Evolutionary conservation across 2,888 invertebrate species (phyloP), one percentile per base, ranked within the genome.

Genomic region (Synergus japonicus): DNA sequence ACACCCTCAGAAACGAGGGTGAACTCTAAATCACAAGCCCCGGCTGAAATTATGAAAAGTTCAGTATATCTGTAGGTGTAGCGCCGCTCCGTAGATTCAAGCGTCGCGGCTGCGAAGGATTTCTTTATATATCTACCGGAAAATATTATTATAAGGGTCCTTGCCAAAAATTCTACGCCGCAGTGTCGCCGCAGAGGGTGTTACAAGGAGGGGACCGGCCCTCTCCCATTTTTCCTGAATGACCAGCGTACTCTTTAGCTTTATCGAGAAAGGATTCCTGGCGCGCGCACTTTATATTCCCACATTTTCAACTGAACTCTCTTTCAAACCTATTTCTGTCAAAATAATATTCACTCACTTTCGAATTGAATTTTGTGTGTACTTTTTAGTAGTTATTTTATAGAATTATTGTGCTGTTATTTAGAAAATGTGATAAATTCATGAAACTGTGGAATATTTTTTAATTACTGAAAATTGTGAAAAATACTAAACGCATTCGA

Each of bases 11-110:
- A 79, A 85, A 82, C 82, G 83, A 81, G 81, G 82, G 78, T 82
- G 46, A 82, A 77, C 69, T 82, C 80, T 86, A 86, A 86, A 85
- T 87, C 87, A 85, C 82, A 76, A 78, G 76, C 82, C 65, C 29
- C 63, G 82, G 79, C 78, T 80, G 78, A 83, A 85, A 87, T 87
- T 84, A 86, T 80, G 79, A 78, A 29, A 78, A 85, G 78, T 83
- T 84, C 85, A 83, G 83, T 82, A 76, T 84, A 82, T 78, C 81
- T 58, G 60, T 76, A 76, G 60, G 80, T 79, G 81, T 78, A 77
- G 77, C 13, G 44, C 43, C 64, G 65, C 22, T 18, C 10, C 22
- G 12, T 22, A 9, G 76, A 65, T 49, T 13, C n/a, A 8, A 65
- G 73, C 4, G 54, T 43, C 41, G 63, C 77, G 66, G 65, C 80